These are phyloP conservation scores for Gordius sp. DNA, from an alignment of 2,888 invertebrate species.

Conservation along the genomic window DNA sequence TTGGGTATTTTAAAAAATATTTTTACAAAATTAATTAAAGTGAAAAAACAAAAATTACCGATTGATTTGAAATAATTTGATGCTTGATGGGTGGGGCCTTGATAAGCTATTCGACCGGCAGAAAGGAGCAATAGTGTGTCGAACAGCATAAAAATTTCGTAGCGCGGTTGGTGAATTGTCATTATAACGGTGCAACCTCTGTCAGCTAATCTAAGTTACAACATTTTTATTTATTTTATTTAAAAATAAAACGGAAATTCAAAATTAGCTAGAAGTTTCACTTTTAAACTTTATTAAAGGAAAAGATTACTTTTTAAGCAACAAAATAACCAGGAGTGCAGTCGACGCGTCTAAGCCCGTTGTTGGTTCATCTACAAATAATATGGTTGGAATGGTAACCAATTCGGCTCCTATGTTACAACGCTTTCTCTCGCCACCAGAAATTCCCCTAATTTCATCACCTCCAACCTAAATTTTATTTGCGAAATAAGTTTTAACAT, in stretches of 20 bases:
- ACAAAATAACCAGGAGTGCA: slow-evolving; percentile 69
- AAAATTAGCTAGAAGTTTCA: too few relatives aligned
- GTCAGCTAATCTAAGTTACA: not conserved
- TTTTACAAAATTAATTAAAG: too few relatives aligned
- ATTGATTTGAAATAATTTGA: not conserved
- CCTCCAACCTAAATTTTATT: slow-evolving; percentile 7
- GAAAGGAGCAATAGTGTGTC: not conserved
- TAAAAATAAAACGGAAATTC: too few relatives aligned
- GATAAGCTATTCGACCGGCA: not conserved
- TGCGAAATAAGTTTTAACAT: not conserved
- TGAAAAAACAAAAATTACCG: too few relatives aligned
- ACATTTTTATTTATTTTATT: too few relatives aligned
- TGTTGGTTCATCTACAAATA: slow-evolving; percentile 91
- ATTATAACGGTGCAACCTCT: slow-evolving; percentile 16
- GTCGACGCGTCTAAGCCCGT: slow-evolving; percentile 84
- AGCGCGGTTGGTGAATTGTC: slow-evolving; percentile 18
- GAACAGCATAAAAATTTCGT: slow-evolving; percentile 12
- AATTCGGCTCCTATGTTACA: slow-evolving; percentile 85
- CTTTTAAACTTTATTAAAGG: too few relatives aligned
- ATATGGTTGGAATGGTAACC: slow-evolving; percentile 65
- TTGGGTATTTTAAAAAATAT: too few relatives aligned
- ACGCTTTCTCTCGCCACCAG: slow-evolving; percentile 79
- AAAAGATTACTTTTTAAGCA: slow-evolving; percentile 27
- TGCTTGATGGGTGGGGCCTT: slow-evolving; percentile 12
- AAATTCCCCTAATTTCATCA: slow-evolving; percentile 62